Conservation (phyloP, 37 sponge, comb jelly and placozoan species). For the Agelas oroides region DNA sequence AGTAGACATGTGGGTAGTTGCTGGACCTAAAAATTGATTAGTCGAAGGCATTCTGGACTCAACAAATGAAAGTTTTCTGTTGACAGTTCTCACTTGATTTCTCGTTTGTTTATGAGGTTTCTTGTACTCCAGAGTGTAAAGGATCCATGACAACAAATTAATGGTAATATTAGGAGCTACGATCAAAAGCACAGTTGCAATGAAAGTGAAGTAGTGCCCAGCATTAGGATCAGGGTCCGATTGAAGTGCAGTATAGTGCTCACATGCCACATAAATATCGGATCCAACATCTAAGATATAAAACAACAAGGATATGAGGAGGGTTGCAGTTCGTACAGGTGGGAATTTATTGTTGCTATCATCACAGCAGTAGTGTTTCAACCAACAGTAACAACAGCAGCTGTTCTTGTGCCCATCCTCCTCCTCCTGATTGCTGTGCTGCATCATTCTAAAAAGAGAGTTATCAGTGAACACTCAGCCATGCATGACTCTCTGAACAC, state of each 20-base stretch:
- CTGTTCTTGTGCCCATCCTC: too few species aligned
- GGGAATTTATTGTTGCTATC: constrained; percentile 55
- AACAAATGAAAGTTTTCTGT: too few species aligned
- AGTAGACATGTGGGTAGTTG: too few species aligned
- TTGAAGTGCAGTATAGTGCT: constrained; percentile 31
- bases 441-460: background rate
- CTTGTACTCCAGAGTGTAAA: constrained; percentile 57
- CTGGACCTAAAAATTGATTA: too few species aligned
- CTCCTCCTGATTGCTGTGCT: background rate
- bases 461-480: background rate
- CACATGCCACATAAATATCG: constrained; percentile 56
- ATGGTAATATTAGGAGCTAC: constrained; percentile 37
- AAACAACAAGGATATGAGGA: constrained; percentile 30
- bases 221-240: constrained; percentile 39
- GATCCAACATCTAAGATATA: constrained; percentile 56
- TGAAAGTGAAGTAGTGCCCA: constrained; percentile 40
- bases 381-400: background rate
- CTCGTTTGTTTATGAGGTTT: too few species aligned
- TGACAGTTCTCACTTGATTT: too few species aligned
- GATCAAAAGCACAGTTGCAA: constrained; percentile 66
- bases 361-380: constrained; percentile 21
- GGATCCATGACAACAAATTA: constrained; percentile 57
- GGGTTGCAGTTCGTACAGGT: constrained; percentile 39
- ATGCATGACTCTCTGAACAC: too few species aligned
- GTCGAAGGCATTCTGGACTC: too few species aligned